Conservation (phyloP, 2,797 vertebrate genomes). For the Hydrolagus colliei region DNA sequence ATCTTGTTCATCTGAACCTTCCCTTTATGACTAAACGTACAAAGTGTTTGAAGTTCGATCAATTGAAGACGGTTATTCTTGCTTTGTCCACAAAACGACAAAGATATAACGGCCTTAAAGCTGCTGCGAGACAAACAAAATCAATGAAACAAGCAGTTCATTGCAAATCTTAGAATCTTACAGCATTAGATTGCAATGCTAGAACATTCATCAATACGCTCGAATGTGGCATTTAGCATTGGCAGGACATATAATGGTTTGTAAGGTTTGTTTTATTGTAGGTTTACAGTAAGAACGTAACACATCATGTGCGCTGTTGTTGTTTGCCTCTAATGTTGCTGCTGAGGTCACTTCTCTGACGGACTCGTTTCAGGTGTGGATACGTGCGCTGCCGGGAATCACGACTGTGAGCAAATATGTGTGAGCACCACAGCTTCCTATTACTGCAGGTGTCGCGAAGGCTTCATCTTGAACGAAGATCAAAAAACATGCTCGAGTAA, state of each 20-base stretch:
- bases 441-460: conserved; percentile 64
- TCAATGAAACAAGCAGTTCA: too few species aligned
- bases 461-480: conserved; percentile 66
- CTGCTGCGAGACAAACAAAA: not conserved
- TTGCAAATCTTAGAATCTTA: too few species aligned
- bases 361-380: conserved; percentile 58
- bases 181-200: not conserved
- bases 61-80: too few species aligned
- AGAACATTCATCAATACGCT: not conserved
- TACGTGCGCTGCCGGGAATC: conserved; percentile 61
- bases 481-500: conserved; percentile 71
- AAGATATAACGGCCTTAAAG: not conserved
- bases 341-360: conserved; percentile 37
- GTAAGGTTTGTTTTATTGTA: not conserved
- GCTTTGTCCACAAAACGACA: too few species aligned
- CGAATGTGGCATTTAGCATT: not conserved
- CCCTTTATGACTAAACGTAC: too few species aligned
- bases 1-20: too few species aligned
- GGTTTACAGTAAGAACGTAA: not conserved
- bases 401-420: conserved; percentile 74
- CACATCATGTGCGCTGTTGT: not conserved
- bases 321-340: not conserved
- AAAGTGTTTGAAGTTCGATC: too few species aligned
- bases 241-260: not conserved
- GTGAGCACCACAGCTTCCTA: conserved; percentile 56